These are phyloP conservation scores for Petrocephalus sullivani DNA, from an alignment of 2,797 vertebrate genomes.

Conservation along the genomic window DNA sequence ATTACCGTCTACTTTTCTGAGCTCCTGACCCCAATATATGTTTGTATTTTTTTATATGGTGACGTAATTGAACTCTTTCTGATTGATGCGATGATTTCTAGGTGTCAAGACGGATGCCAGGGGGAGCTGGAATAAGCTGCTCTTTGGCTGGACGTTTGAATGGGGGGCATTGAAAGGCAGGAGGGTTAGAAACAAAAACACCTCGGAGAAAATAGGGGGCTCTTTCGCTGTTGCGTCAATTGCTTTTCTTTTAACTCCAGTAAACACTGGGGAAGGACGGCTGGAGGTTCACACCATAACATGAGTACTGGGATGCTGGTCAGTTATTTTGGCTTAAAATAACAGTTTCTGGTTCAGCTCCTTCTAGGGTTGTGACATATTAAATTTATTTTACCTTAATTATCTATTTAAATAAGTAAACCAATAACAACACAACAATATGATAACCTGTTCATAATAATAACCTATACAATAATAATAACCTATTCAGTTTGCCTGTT, in stretches of 20 bases:
- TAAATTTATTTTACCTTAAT: background rate
- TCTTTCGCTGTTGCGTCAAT: background rate
- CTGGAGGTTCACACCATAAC: background rate
- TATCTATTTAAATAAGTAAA: background rate
- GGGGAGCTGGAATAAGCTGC: background rate
- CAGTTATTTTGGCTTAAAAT: background rate
- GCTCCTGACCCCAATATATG: slow-evolving; percentile 17
- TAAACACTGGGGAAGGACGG: background rate
- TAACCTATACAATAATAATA: background rate
- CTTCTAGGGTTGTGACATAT: background rate
- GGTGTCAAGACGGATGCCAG: background rate
- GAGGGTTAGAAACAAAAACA: background rate
- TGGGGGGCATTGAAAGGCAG: background rate
- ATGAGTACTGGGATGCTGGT: background rate
- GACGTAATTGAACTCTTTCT: background rate
- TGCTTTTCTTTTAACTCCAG: background rate
- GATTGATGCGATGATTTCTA: background rate
- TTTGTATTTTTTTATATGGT: background rate
- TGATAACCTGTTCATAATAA: too few relatives aligned
- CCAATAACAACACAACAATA: too few relatives aligned
- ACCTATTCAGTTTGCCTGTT: background rate
- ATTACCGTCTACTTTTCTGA: background rate
- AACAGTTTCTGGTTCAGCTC: background rate
- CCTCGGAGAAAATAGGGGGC: background rate
- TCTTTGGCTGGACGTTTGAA: background rate